These are phyloP conservation scores for Atractosteus spatula DNA, from an alignment of 2,113 vertebrate species.

Conservation along the genomic window DNA sequence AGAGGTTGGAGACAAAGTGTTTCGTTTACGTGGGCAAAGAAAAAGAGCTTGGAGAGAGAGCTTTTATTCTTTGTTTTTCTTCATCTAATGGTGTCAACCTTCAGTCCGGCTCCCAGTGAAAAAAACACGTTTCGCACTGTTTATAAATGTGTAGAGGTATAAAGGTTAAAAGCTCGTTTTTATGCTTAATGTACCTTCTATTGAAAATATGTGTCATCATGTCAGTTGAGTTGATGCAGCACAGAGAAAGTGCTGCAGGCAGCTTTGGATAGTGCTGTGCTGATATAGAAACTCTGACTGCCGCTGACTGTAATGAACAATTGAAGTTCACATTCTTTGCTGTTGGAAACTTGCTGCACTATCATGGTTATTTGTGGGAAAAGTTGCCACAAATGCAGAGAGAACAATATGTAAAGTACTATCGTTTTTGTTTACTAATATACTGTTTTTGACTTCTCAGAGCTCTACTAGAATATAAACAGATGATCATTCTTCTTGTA, in stretches of 20 bases:
- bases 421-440: too few species aligned
- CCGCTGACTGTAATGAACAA: not conserved
- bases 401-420: too few species aligned
- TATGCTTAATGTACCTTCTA: not conserved
- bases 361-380: not conserved
- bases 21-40: slow-evolving; percentile 5
- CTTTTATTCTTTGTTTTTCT: not conserved
- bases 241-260: slow-evolving; percentile 13
- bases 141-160: slow-evolving; percentile 10
- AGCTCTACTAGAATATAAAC: too few species aligned
- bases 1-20: not conserved
- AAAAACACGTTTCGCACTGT: slow-evolving; percentile 4
- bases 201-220: not conserved
- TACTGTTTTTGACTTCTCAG: too few species aligned
- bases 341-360: not conserved
- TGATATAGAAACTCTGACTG: not conserved
- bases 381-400: too few species aligned
- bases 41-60: not conserved
- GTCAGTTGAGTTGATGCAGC: slow-evolving; percentile 9
- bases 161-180: slow-evolving; percentile 21
- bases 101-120: slow-evolving; percentile 7
- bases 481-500: too few species aligned
- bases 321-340: not conserved
- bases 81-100: slow-evolving; percentile 14
- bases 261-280: not conserved